Conservation (phyloP, 2,797 vertebrate species). For the Platalea minor region DNA sequence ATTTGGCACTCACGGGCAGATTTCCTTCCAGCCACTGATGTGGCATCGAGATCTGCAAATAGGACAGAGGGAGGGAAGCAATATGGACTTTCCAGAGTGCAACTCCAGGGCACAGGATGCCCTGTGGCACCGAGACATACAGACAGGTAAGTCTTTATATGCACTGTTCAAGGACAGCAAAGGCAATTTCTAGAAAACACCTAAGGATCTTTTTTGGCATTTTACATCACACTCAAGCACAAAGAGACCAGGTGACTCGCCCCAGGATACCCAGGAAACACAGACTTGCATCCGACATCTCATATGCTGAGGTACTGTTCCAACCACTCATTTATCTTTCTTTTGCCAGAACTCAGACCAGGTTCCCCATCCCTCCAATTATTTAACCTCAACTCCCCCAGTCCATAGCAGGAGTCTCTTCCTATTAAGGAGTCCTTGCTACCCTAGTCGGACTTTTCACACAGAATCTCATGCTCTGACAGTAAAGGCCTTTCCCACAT, state of each 20-base stretch:
- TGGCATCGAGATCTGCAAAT: conserved; percentile 90
- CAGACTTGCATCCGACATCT: neutral
- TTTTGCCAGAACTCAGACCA: neutral
- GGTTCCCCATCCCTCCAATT: neutral
- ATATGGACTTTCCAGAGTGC: neutral
- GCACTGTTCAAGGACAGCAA: neutral
- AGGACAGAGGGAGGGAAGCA: neutral
- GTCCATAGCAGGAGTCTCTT: neutral
- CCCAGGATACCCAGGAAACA: neutral
- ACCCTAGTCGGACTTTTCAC: neutral
- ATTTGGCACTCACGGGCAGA: conserved; percentile 93
- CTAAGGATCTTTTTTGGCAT: neutral
- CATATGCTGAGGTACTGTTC: neutral
- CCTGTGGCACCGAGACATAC: neutral
- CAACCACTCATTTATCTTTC: neutral
- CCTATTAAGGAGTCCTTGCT: neutral
- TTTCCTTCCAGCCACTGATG: conserved; percentile 98
- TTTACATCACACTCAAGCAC: neutral
- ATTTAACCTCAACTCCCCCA: neutral
- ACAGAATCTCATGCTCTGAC: neutral
- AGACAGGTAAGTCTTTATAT: neutral
- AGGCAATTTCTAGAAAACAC: neutral
- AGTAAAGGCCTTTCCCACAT: neutral
- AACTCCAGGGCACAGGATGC: neutral
- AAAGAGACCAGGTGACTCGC: neutral